A percentile compares a stretch with the other conserved stretches of the same genome.
These are phyloP conservation scores for Megaceryle maxima DNA, from an alignment of 2,113 vertebrate species.

Conservation along the genomic window DNA sequence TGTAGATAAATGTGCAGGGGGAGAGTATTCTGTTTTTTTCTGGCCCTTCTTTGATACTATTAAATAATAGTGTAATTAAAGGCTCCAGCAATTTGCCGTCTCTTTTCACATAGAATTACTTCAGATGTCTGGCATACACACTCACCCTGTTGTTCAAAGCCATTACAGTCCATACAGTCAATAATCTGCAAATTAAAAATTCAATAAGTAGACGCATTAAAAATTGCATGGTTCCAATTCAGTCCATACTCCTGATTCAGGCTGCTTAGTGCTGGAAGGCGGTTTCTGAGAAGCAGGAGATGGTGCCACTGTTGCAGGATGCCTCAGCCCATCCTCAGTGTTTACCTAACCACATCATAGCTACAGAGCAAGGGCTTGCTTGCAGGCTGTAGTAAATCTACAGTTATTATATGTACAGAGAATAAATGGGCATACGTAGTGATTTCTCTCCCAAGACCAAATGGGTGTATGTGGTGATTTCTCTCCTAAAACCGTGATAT, in stretches of 20 bases:
- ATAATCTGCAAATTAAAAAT: constrained; percentile 82
- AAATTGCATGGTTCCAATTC: constrained; percentile 51
- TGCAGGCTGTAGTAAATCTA: neutral
- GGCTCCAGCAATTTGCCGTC: constrained; percentile 52
- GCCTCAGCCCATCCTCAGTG: neutral
- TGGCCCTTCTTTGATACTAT: neutral
- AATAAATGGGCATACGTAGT: neutral
- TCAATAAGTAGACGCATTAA: constrained; percentile 72
- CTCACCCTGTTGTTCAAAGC: constrained; percentile 70
- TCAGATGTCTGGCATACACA: constrained; percentile 51
- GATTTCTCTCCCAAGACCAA: neutral
- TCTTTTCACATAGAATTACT: constrained; percentile 57
- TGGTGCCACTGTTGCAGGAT: constrained; percentile 5
- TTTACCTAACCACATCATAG: accelerated
- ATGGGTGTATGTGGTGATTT: neutral
- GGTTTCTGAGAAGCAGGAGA: constrained; percentile 16
- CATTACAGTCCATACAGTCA: constrained; percentile 71
- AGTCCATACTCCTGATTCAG: constrained; percentile 1
- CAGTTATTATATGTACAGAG: neutral
- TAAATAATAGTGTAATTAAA: constrained; percentile 68
- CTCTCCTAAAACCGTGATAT: neutral
- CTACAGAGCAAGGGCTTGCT: neutral
- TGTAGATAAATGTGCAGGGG: neutral
- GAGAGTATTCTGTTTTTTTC: neutral
- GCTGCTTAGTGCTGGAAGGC: neutral